A percentile compares a stretch with the other conserved stretches of the same genome.
Conservation (phyloP, 2,113 vertebrate genomes). For the Cromileptes altivelis region DNA sequence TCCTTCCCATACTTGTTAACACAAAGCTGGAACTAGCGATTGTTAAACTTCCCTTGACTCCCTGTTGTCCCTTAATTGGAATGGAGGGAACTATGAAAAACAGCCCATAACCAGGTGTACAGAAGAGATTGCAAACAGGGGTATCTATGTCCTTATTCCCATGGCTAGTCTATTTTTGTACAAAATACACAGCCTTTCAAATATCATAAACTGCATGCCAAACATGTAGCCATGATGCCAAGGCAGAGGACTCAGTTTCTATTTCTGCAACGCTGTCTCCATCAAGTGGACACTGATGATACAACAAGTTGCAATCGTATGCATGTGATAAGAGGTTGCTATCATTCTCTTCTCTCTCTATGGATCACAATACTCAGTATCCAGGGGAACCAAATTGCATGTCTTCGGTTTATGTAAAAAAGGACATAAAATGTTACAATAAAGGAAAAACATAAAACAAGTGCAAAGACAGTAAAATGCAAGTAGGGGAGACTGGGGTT, state of each 20-base stretch:
- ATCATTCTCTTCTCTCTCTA: not conserved
- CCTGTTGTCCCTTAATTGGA: not conserved
- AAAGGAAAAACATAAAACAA: too few relatives aligned
- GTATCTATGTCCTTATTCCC: not conserved
- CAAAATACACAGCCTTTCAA: not conserved
- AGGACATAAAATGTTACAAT: too few relatives aligned
- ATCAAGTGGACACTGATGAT: slow-evolving; percentile 33
- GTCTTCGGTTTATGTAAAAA: too few relatives aligned
- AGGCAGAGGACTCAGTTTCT: not conserved
- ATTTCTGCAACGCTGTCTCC: slow-evolving; percentile 34
- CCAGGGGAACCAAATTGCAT: not conserved
- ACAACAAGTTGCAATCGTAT: not conserved
- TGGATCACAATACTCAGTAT: not conserved
- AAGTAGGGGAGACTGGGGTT: too few relatives aligned
- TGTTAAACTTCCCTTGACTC: too few relatives aligned
- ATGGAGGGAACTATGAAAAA: not conserved
- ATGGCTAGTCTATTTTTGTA: not conserved
- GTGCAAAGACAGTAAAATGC: too few relatives aligned
- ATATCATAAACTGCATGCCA: not conserved
- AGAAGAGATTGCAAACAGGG: not conserved
- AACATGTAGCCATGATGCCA: not conserved
- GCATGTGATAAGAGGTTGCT: not conserved
- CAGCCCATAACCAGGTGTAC: not conserved
- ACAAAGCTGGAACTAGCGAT: not conserved
- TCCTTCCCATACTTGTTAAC: not conserved